Percentiles rank a stretch among this genome's conserved stretches.
phyloP scores from a whole-genome alignment of 2,888 invertebrate species.

The Paralinhomoeus sp. region DNA sequence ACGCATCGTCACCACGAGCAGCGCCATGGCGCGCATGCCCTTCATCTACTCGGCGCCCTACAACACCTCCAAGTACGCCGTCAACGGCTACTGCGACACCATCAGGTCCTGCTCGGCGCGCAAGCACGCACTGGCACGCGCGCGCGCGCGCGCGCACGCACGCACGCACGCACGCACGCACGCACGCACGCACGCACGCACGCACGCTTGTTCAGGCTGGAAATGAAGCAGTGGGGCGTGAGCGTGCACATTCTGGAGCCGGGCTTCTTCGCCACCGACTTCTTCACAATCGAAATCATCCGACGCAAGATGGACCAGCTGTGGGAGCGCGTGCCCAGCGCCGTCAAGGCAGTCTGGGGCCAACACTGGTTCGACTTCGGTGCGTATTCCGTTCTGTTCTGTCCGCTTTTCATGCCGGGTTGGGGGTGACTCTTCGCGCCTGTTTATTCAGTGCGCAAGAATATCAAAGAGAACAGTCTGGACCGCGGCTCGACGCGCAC shows the following conservation, averaged over 20 bases:
- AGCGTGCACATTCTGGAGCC: constrained; percentile 15
- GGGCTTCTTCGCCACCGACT: constrained; percentile 15
- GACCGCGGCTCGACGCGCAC: constrained; percentile 11
- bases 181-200: no score
- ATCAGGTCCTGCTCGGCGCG: constrained; percentile 8
- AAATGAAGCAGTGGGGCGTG: constrained; percentile 13
- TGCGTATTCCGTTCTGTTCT: no score
- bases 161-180: no score
- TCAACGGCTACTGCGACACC: constrained; percentile 16
- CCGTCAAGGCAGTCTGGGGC: constrained; percentile 9
- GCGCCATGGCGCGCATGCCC: constrained; percentile 26
- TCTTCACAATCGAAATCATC: constrained; percentile 4
- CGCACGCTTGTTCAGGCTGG: constrained; percentile 16
- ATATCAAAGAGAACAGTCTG: no score
- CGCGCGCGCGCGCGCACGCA: no score
- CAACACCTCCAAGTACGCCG: constrained; percentile 14
- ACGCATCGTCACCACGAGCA: constrained; percentile 27
- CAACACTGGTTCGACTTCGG: constrained; percentile 12
- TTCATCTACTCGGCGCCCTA: constrained; percentile 15
- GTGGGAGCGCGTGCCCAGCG: background rate
- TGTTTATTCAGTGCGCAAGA: no score
- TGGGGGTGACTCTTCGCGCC: no score
- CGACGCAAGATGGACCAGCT: background rate
- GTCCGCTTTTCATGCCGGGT: no score
- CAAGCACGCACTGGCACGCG: no score